These are phyloP conservation scores for Lithophane semibrunnea DNA, from an alignment of 2,888 invertebrate species.

Conservation along the genomic window DNA sequence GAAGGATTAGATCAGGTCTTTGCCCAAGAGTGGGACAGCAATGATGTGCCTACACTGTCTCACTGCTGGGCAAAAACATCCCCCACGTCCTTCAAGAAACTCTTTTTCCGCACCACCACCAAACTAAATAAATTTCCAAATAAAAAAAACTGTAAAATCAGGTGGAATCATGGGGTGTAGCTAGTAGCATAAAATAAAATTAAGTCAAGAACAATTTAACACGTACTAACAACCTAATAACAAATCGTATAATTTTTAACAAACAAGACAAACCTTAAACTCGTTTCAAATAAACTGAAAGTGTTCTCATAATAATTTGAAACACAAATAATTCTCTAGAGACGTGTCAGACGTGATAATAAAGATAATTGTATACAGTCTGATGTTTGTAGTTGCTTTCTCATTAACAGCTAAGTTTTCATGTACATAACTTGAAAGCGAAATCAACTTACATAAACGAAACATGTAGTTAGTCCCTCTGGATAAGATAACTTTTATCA, in stretches of 20 bases:
- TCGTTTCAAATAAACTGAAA: constrained; percentile 45
- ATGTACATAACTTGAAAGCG: constrained; percentile 1
- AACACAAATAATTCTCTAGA: constrained; percentile 50
- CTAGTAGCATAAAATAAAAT: not conserved
- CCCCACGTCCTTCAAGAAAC: too few species aligned
- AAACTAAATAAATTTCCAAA: too few species aligned
- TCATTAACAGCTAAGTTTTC: constrained; percentile 7
- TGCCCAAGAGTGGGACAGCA: too few species aligned
- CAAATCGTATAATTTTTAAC: constrained; percentile 31
- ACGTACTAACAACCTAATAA: constrained; percentile 31
- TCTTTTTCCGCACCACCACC: too few species aligned
- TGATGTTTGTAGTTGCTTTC: constrained; percentile 34
- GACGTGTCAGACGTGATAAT: constrained; percentile 39
- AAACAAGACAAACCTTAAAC: constrained; percentile 28
- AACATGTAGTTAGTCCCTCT: not conserved
- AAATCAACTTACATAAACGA: constrained; percentile 1
- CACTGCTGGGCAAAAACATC: too few species aligned
- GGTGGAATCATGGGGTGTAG: not conserved
- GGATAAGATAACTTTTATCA: not conserved
- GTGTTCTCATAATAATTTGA: constrained; percentile 35
- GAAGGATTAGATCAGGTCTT: too few species aligned
- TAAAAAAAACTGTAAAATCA: too few species aligned
- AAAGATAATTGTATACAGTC: constrained; percentile 26
- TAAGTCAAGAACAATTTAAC: constrained; percentile 17
- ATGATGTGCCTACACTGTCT: too few species aligned